Evolutionary conservation across 37 sponge, comb jelly and placozoan species (phyloP).

Genomic region (Hormiphora californensis): DNA sequence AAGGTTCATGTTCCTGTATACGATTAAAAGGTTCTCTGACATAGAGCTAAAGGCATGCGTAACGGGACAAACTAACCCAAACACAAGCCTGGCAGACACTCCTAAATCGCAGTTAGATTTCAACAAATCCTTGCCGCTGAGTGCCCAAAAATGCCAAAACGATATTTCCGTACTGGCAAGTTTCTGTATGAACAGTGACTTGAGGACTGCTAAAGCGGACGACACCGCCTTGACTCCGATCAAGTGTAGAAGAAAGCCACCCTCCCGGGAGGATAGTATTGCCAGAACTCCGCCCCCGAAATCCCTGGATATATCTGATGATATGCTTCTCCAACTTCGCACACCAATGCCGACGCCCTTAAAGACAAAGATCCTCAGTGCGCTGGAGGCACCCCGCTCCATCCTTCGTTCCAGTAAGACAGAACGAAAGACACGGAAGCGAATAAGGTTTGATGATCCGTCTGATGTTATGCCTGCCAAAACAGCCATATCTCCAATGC

Average conservation of each 20-base stretch:
- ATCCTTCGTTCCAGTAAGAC: conserved; percentile 4
- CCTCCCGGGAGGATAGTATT: background rate
- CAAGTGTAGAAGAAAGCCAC: no score
- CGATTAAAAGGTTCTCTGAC: conserved; percentile 8
- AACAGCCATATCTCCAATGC: background rate
- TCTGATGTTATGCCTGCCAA: background rate
- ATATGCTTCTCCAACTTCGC: background rate
- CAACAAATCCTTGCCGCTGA: background rate
- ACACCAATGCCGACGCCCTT: background rate
- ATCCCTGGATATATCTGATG: background rate
- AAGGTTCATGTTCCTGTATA: conserved; percentile 9
- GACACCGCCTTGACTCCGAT: background rate
- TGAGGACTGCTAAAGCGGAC: background rate
- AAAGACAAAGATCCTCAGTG: background rate
- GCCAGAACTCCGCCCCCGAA: background rate
- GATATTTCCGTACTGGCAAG: background rate
- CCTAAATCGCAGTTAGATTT: background rate
- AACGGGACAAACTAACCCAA: background rate
- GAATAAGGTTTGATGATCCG: conserved; percentile 16
- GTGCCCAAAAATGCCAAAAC: background rate
- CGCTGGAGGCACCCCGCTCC: background rate
- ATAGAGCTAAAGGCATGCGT: conserved; percentile 3
- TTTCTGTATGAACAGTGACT: background rate
- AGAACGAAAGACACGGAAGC: conserved; percentile 6
- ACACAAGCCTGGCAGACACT: no score